Evolutionary conservation across 2,888 invertebrate genomes (phyloP).

Genomic region (Ochropacha duplaris): DNA sequence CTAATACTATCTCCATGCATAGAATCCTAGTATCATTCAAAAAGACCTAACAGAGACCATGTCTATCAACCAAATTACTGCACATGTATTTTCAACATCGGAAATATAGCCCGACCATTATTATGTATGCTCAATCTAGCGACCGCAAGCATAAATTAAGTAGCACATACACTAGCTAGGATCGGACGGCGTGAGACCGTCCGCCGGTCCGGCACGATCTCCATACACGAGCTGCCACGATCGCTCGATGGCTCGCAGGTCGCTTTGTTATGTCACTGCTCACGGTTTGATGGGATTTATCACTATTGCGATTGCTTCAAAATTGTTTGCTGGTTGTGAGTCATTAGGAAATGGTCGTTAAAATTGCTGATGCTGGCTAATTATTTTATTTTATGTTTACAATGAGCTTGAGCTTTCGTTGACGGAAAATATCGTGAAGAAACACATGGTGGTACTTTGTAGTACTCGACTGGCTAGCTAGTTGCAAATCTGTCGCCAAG

Average conservation of each 20-base stretch:
- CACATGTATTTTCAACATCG: not conserved
- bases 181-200: constrained; percentile 51
- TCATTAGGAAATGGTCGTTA: not conserved
- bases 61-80: not conserved
- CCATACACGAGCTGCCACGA: constrained; percentile 35
- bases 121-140: constrained; percentile 10
- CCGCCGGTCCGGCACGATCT: constrained; percentile 66
- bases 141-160: constrained; percentile 37
- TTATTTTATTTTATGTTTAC: no score
- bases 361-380: not conserved
- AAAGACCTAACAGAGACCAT: no score
- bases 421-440: no score
- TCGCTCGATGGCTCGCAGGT: constrained; percentile 19
- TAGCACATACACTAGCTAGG: constrained; percentile 18
- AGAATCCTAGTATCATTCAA: no score
- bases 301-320: constrained; percentile 35
- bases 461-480: no score
- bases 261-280: constrained; percentile 59
- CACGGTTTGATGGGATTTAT: constrained; percentile 51
- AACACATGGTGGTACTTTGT: no score
- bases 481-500: no score
- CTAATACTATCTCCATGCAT: no score
- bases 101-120: not conserved
- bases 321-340: constrained; percentile 25
- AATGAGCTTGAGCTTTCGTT: no score